phyloP scores from a whole-genome alignment of 2,797 vertebrate species.

The Lemur catta region DNA sequence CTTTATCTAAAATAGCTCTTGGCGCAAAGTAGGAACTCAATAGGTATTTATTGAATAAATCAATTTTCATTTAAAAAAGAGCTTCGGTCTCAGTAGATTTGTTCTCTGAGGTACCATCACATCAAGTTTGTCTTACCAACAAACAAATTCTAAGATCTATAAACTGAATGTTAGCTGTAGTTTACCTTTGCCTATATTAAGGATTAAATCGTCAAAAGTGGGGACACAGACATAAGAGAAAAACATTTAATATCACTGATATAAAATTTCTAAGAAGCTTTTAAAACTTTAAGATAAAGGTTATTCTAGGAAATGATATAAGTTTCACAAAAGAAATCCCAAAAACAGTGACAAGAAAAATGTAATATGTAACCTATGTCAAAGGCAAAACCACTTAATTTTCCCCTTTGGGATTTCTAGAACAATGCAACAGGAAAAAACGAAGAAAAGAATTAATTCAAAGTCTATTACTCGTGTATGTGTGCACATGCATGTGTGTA shows the following conservation, averaged over 20 bases:
- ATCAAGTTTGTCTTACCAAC: not conserved
- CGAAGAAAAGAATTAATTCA: slow-evolving; percentile 44
- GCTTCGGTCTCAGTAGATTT: not conserved
- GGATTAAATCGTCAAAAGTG: not conserved
- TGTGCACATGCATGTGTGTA: not conserved
- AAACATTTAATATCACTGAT: not conserved
- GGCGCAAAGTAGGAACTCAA: not conserved
- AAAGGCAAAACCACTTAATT: slow-evolving; percentile 51
- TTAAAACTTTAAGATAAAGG: not conserved
- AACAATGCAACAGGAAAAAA: slow-evolving; percentile 32
- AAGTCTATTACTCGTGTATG: not conserved
- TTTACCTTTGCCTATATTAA: not conserved
- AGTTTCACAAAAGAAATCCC: slow-evolving; percentile 24
- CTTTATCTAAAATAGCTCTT: slow-evolving; percentile 23
- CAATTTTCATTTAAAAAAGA: not conserved
- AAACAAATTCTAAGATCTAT: slow-evolving; percentile 14
- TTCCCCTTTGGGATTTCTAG: slow-evolving; percentile 45
- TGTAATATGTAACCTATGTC: slow-evolving; percentile 9
- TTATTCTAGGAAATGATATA: not conserved
- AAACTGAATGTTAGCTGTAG: not conserved
- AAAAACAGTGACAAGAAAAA: slow-evolving; percentile 43
- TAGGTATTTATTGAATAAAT: not conserved
- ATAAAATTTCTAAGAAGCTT: not conserved
- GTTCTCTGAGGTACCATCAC: not conserved
- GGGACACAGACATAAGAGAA: not conserved